phyloP scores from a whole-genome alignment of 1,140 invertebrate species.

The Eumaeus atala region DNA sequence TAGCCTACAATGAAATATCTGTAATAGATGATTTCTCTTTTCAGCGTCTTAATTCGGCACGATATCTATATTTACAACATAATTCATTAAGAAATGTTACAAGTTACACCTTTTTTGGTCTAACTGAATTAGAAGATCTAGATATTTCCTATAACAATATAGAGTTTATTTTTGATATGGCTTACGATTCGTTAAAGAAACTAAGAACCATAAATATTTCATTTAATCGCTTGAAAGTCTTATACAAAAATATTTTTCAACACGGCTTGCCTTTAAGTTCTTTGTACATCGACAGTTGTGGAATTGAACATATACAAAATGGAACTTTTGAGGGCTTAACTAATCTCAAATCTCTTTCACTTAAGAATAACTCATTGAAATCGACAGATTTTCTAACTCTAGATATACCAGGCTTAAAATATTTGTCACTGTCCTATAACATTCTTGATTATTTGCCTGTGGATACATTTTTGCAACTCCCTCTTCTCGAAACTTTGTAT shows the following conservation, averaged over 20 bases:
- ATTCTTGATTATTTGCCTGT: conserved; percentile 56
- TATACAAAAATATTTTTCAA: conserved; percentile 78
- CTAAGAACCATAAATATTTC: conserved; percentile 80
- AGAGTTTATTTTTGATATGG: conserved; percentile 76
- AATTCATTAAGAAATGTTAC: conserved; percentile 65
- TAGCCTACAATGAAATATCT: conserved; percentile 55
- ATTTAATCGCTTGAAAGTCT: conserved; percentile 77
- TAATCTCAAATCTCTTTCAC: conserved; percentile 76
- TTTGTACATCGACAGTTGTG: conserved; percentile 76
- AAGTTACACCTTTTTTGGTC: conserved; percentile 77
- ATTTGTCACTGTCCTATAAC: conserved; percentile 56
- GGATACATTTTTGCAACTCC: conserved; percentile 55
- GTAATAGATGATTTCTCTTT: conserved; percentile 63
- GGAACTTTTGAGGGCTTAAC: conserved; percentile 76
- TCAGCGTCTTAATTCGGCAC: conserved; percentile 46
- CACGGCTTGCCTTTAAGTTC: conserved; percentile 76
- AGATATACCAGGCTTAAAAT: conserved; percentile 80
- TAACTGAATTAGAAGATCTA: conserved; percentile 82
- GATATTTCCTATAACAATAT: conserved; percentile 79
- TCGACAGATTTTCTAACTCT: conserved; percentile 79
- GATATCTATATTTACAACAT: conserved; percentile 62
- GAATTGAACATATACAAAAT: conserved; percentile 75
- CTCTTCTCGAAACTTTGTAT: conserved; percentile 57
- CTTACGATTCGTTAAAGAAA: conserved; percentile 78
- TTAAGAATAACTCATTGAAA: conserved; percentile 82